phyloP scores from a whole-genome alignment of 2,113 vertebrate species.

The Ceyx margarethae region DNA sequence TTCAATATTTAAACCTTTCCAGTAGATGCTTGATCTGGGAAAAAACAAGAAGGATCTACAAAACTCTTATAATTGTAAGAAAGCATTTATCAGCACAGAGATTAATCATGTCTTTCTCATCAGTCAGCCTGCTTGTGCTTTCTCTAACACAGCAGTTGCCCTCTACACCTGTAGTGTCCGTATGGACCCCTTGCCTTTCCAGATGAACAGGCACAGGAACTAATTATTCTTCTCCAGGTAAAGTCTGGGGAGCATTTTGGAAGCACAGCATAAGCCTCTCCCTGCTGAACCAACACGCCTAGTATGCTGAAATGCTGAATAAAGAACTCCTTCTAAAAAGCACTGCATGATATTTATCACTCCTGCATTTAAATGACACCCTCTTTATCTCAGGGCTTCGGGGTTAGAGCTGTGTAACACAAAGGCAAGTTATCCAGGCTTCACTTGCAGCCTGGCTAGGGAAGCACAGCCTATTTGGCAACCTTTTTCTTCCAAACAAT shows the following conservation, averaged over 20 bases:
- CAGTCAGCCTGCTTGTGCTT: neutral
- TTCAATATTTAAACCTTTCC: conserved; percentile 29
- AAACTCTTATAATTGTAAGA: neutral
- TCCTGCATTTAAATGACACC: neutral
- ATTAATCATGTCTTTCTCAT: neutral
- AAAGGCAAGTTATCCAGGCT: neutral
- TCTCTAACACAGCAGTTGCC: conserved; percentile 19
- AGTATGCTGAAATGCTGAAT: neutral
- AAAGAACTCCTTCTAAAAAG: conserved; percentile 1
- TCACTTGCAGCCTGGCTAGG: neutral
- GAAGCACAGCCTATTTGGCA: neutral
- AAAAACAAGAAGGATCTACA: neutral
- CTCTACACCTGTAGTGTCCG: conserved; percentile 29
- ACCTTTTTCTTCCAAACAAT: neutral
- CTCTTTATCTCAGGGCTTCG: neutral
- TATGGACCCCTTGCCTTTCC: conserved; percentile 21
- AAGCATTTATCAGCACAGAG: neutral
- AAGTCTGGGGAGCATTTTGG: neutral
- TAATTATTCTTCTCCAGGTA: conserved; percentile 16
- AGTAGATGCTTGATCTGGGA: neutral
- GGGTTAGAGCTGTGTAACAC: neutral
- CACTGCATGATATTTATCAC: neutral
- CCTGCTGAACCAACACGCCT: neutral
- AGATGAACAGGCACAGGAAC: conserved; percentile 21
- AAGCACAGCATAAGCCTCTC: neutral